Evolutionary conservation across 2,797 vertebrate species (phyloP), one percentile per base, ranked within the genome.

Genomic region (Chelmon rostratus): DNA sequence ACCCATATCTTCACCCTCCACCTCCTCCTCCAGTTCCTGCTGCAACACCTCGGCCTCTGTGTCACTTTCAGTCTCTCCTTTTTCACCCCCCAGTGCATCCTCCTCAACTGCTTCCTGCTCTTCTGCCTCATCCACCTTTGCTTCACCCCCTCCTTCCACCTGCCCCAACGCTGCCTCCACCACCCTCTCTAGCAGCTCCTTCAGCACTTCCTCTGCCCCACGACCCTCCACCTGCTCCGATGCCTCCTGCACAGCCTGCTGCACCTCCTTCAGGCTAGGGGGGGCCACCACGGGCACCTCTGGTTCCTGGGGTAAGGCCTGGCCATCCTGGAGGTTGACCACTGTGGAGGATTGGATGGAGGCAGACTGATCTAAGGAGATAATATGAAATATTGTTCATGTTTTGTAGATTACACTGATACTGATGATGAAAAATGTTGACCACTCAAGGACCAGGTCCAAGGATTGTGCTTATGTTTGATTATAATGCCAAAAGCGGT

Each of bases 211-310:
- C 62, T 92, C 93, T 49, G 93, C 91, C 4, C 88, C 89, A 9
- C 86, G 83, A 52, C 88, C 86, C 58, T 90, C 88, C 47, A 85
- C 91, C 67, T 92, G 87, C 72, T 95, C 87, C 1, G 95, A 94
- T 38, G 92, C 89, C 42, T 93, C 92, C 71, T 93, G 93, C 37
- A 95, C 92, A 2, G 92, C 94, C 69, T 95, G 89, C 76, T 94
- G 93, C 68, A 95, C 92, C 38, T 95, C 93, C 67, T 80, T 82
- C 49, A 95, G 78, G 75, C 90, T 94, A 5, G 91, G 93, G 44
- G 90, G 84, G 37, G 81, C 88, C 38, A 90, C 73, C 31, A 85
- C 82, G 0, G 91, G 87, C 28, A 81, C 42, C 81, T 86, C 82
- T 44, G 76, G 53, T 44, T 90, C 84, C 28, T 54, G 74, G 63